Evolutionary conservation across 2,888 invertebrate genomes (phyloP), one percentile per base, ranked within the genome.

Genomic region (Aplocera efformata): DNA sequence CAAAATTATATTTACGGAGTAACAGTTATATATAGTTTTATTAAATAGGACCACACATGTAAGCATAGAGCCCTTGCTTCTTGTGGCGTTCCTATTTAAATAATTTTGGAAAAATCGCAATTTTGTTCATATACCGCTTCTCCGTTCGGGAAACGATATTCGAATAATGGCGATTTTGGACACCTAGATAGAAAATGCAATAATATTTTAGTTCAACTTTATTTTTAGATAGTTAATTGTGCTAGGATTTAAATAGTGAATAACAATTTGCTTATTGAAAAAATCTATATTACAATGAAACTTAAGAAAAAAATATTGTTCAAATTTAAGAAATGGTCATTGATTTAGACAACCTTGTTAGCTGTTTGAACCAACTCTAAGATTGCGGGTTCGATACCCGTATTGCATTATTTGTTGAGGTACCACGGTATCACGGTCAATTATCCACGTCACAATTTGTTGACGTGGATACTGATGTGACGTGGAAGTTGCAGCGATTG

Each of bases 51-150:
- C 66, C 60, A 31, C 64, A 65, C 68, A 77, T 80, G 65, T 43
- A 42, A 54, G 82, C 78, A 72, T 42, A 36, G 85, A 84, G 84
- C 84, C 84, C 84, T 65, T 69, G 79, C 79, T 72, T 50, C 28
- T 82, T 81, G 74, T 72, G 70, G 13, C 32, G 68, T 58, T 68
- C 64, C 69, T 73, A 78, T 66, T 63, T 74, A 58, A 42, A 45
- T 48, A 33, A 37, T 25, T 50, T 47, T 38, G 38, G 43, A 28
- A 27, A 45, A 39, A 42, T 48, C 50, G 32, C 34, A 43, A 47
- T 49, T 42, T 56, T 53, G 50, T 63, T 71, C 56, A 42, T 56
- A 42, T 55, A 56, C 58, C 65, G 63, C 50, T 69, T 60, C 58
- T 47, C 44, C 28, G 3, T 21, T 22, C 10, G 20, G 10, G 32